Base-by-base conservation (phyloP, 2,113 vertebrate genomes). In the Sylvia atricapilla region DNA sequence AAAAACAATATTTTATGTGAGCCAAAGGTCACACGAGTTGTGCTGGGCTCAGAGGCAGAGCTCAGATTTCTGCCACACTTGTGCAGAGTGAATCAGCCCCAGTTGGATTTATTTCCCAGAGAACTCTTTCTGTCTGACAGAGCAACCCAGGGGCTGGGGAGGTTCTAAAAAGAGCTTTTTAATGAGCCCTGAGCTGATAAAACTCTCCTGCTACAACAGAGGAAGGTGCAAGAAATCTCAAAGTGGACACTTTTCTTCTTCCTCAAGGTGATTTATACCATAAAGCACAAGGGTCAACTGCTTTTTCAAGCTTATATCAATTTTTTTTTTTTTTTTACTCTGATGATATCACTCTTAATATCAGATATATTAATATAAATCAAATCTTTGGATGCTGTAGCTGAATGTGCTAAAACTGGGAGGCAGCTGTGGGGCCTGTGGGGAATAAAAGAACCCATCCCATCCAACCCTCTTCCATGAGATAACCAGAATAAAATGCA, bases 391-490 rank as follows among this genome's bases (percentile, higher is more conserved):
- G 67, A 62, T 86, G 37, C n/a, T 41, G 62, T 24, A 33, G 55
- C 70, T 73, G 70, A 85, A 24, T 4, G 20, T 6, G 21, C 59
- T 88, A 24, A 84, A 77, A 39, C 11, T 68, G 70, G 41, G 84
- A 95, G 49, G 79, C 87, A 93, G 92, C 90, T 93, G 64, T 76
- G 81, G 60, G 87, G 62, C 25, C 89, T 88, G 58, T 63, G 62
- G 82, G 92, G 87, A 96, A 90, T 93, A 82, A 79, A 95, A 68
- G 10, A 67, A 37, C 47, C 19, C 64, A 70, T 25, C 64, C 31
- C 17, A 63, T 80, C n/a, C 85, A 94, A 35, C 35, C 37, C 59
- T 69, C 72, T 69, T 77, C 70, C 79, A 67, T 84, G 78, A 92
- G 88, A 77, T n/a, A 93, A 90, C 20, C 63, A 66, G 75, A 94